Evolutionary conservation across 2,113 vertebrate genomes (phyloP).

Genomic region (Gymnorhina tibicen): DNA sequence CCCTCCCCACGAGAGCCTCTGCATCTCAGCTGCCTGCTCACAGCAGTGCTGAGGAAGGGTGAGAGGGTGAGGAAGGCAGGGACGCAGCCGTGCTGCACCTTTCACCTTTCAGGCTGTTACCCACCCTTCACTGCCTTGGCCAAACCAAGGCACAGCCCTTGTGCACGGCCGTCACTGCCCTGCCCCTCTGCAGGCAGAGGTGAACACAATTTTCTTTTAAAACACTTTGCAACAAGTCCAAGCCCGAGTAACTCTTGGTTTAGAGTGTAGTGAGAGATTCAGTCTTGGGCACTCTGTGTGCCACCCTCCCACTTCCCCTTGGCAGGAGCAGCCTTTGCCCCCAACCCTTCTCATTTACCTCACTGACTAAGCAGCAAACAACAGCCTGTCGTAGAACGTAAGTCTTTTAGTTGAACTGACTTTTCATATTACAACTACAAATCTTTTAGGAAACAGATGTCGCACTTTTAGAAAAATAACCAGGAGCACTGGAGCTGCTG

Average conservation of each 20-base stretch:
- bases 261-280: constrained; percentile 77
- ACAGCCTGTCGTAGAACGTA: accelerated
- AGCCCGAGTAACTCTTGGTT: constrained; percentile 69
- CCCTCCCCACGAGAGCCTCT: background rate
- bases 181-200: constrained; percentile 46
- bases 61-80: background rate
- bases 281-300: constrained; percentile 51
- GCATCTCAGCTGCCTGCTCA: background rate
- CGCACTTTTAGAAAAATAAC: background rate
- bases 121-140: background rate
- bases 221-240: constrained; percentile 61
- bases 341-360: no score
- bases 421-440: background rate
- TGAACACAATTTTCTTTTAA: constrained; percentile 39
- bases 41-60: background rate
- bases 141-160: constrained; percentile 25
- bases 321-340: background rate
- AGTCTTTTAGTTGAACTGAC: background rate
- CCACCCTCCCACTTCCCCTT: background rate
- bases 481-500: background rate
- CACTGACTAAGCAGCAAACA: background rate
- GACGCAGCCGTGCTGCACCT: background rate
- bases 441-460: background rate
- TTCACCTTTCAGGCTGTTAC: no score
- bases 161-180: constrained; percentile 41